These are phyloP conservation scores for Corythornis madagascariensis DNA, from an alignment of 2,113 vertebrate species.

Conservation along the genomic window DNA sequence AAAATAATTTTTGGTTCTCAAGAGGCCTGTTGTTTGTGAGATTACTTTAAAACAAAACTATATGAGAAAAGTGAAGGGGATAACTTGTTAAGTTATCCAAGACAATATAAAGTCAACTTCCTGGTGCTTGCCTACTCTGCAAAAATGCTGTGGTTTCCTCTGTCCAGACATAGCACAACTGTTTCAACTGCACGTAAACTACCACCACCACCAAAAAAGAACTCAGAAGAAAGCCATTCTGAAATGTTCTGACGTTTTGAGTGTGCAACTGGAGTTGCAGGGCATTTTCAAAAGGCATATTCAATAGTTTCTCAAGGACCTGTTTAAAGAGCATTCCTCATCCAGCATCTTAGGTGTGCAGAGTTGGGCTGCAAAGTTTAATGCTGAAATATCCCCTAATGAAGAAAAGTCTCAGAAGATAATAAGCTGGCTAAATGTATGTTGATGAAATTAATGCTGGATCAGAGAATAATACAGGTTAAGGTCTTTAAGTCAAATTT, in stretches of 20 bases:
- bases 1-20: conserved; percentile 40
- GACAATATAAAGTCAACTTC: not conserved
- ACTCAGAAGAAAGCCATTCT: not conserved
- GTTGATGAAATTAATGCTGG: not conserved
- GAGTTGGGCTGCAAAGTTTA: not conserved
- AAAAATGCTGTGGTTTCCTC: conserved; percentile 13
- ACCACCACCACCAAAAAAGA: not conserved
- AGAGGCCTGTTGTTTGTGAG: conserved; percentile 50
- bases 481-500: not conserved
- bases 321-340: not conserved
- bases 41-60: conserved; percentile 32
- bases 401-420: not conserved
- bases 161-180: not conserved
- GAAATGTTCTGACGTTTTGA: not conserved
- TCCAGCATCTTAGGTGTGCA: not conserved
- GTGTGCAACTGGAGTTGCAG: not conserved
- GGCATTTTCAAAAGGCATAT: not conserved
- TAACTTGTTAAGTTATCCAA: not conserved
- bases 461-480: not conserved
- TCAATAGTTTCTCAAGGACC: not conserved
- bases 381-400: not conserved
- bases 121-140: not conserved
- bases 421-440: not conserved
- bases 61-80: not conserved
- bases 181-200: not conserved